Conservation (phyloP, 1,140 invertebrate species). For the Saxidomus purpurata region DNA sequence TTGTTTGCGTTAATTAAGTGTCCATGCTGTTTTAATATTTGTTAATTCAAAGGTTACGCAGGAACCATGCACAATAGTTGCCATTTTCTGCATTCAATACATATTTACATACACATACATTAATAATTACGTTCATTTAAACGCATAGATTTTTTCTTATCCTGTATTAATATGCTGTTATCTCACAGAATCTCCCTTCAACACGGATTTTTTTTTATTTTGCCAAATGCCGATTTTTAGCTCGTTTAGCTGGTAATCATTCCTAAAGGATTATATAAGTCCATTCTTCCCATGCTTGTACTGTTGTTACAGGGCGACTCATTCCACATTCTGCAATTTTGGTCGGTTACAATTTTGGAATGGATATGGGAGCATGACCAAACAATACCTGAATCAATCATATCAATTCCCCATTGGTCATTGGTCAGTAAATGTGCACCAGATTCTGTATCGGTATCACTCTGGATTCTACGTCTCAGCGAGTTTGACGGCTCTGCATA, state of each 20-base stretch:
- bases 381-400: slow-evolving; percentile 46
- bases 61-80: background rate
- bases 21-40: background rate
- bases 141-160: no score
- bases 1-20: background rate
- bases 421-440: background rate
- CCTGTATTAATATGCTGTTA: no score
- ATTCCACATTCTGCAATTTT: background rate
- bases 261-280: background rate
- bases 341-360: background rate
- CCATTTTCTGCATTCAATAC: background rate
- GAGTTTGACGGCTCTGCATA: slow-evolving; percentile 20
- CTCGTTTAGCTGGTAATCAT: background rate
- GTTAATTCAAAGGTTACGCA: background rate
- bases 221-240: background rate
- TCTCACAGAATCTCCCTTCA: no score
- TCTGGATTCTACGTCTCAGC: slow-evolving; percentile 16
- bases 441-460: background rate
- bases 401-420: background rate
- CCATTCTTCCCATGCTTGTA: slow-evolving; percentile 2
- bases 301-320: background rate
- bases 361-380: background rate
- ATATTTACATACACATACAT: background rate
- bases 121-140: no score
- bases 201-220: background rate